Base-by-base conservation (phyloP, 2,113 vertebrate species). In the Phyllopteryx taeniolatus region DNA sequence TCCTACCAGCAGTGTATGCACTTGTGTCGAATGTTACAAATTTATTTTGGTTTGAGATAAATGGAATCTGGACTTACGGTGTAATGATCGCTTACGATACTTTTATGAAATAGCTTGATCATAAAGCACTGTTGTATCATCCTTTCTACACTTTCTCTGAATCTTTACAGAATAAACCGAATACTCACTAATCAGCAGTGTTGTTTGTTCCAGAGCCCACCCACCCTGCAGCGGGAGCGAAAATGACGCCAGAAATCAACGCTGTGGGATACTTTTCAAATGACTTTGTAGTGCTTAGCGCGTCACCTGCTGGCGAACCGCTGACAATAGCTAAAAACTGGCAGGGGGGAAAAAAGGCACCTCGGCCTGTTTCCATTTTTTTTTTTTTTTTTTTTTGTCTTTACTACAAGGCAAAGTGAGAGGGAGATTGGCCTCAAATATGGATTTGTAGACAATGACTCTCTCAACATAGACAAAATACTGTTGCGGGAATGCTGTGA, bases 101-200 rank as follows among this genome's bases (percentile, higher is more conserved):
- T 91, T 90, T 89, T 90, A 91, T 90, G 90, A 90, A 90, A 88
- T 90, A 85, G 85, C 90, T 86, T 90, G 92, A 91, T 91, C 89
- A 88, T 91, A 83, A 90, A 91, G 86, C 90, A 91, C 91, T 90
- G 91, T 92, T 91, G 90, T 90, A 87, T 91, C 91, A 90, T 91
- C 87, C 90, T 93, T 93, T 93, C 91, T 92, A 92, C 89, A 91
- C 88, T 92, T 92, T 66, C 44, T 66, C 87, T 89, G 90, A 89
- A 90, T 91, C 91, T 92, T 92, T 93, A 91, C 91, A 92, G 88
- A 93, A 92, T 93, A 93, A 93, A 93, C 89, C 77, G 82, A 92
- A 88, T 91, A 91, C 86, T 91, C 90, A 91, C 88, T 82, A 85
- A 89, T 82, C 82, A 85, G 67, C 12, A 68, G 77, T 27, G 2